Conservation (phyloP, 2,113 vertebrate species). For the Oncorhynchus clarkii region DNA sequence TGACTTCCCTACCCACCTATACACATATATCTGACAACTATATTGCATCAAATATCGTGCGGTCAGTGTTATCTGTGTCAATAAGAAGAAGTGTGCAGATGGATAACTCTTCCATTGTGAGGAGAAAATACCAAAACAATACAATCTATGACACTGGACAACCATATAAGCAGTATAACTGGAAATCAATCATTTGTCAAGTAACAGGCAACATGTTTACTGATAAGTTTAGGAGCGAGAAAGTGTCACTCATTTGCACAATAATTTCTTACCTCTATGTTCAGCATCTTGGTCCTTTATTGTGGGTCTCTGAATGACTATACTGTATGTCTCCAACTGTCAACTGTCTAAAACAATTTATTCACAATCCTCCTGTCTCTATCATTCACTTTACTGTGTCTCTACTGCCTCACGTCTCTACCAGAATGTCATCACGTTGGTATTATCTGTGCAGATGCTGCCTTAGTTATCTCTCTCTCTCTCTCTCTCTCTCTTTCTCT, state of each 20-base stretch:
- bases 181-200: background rate
- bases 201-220: background rate
- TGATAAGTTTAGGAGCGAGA: background rate
- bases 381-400: no score
- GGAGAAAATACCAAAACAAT: background rate
- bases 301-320: background rate
- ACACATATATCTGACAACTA: no score
- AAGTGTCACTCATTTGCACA: background rate
- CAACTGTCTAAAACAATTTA: background rate
- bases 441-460: no score
- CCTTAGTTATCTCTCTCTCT: no score
- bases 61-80: background rate
- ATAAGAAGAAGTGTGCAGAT: background rate
- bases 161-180: background rate
- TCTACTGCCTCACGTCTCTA: no score
- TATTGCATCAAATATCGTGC: background rate
- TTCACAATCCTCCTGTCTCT: no score
- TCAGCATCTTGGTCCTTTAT: slow-evolving; percentile 25
- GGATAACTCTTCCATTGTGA: background rate
- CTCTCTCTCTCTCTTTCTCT: no score
- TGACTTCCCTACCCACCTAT: no score
- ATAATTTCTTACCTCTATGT: slow-evolving; percentile 22
- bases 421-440: no score
- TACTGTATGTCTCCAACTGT: background rate
- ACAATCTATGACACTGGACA: background rate